These are phyloP conservation scores for Hemicordylus capensis DNA, from an alignment of 2,113 vertebrate species.

Conservation along the genomic window DNA sequence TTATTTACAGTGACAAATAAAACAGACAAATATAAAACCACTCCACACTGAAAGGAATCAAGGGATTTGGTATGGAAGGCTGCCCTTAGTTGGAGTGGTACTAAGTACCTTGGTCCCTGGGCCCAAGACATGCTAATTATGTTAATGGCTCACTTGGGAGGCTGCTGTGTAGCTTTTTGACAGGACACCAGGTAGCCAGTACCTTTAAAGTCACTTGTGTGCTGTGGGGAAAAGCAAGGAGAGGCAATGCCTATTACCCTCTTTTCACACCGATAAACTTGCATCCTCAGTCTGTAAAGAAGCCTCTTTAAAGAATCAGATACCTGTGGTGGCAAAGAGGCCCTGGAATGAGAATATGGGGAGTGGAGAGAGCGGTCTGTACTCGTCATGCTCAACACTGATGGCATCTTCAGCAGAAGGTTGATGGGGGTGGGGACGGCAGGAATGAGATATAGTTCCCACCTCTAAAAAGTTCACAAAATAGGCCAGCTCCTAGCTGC, in stretches of 20 bases:
- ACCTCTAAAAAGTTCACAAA: neutral
- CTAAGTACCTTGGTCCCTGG: neutral
- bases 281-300: neutral
- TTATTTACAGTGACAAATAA: slow-evolving; percentile 76
- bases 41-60: neutral
- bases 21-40: neutral
- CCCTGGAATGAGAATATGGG: neutral
- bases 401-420: neutral
- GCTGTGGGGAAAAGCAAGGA: neutral
- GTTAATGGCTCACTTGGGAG: neutral
- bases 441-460: neutral
- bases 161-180: neutral
- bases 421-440: neutral
- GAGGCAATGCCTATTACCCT: neutral
- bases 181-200: neutral
- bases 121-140: rapidly evolving
- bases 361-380: neutral
- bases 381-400: neutral
- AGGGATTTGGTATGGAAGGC: neutral
- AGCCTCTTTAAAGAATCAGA: neutral
- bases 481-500: rapidly evolving
- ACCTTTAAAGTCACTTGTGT: neutral
- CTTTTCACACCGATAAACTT: neutral
- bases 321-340: neutral
- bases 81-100: neutral